Conservation (phyloP, 2,113 vertebrate species). For the Zosterops hypoxanthus region DNA sequence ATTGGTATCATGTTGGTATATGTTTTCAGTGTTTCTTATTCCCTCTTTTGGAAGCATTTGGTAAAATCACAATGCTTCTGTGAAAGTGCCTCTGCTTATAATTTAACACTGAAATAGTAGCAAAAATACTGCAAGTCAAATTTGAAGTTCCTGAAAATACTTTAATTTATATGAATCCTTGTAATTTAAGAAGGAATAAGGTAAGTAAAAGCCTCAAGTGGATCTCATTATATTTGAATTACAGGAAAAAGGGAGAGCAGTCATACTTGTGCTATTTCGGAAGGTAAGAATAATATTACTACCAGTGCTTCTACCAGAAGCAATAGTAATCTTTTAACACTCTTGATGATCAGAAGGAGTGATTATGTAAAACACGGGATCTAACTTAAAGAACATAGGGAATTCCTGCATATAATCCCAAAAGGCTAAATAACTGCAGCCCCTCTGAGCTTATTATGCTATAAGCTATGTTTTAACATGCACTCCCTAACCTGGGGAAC, state of each 20-base stretch:
- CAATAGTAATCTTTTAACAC: background rate
- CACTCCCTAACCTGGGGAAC: background rate
- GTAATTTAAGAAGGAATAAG: background rate
- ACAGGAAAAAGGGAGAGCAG: background rate
- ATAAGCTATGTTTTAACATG: background rate
- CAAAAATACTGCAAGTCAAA: background rate
- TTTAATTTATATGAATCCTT: background rate
- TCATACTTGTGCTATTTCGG: background rate
- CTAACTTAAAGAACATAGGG: background rate
- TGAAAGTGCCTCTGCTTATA: background rate
- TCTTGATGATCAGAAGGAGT: background rate
- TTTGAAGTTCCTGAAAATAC: background rate
- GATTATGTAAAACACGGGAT: background rate
- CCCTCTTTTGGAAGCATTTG: background rate
- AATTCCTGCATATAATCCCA: background rate
- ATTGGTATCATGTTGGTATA: background rate
- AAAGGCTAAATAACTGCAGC: background rate
- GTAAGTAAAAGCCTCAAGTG: background rate
- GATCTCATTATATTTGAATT: background rate
- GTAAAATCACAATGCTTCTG: background rate
- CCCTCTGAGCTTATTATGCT: background rate
- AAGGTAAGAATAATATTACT: background rate
- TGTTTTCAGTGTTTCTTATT: background rate
- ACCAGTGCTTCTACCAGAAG: background rate
- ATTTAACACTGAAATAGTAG: background rate